Percentiles rank a stretch among this genome's conserved stretches.
These are phyloP conservation scores for Artibeus jamaicensis DNA, from an alignment of 2,797 vertebrate species.

Conservation along the genomic window DNA sequence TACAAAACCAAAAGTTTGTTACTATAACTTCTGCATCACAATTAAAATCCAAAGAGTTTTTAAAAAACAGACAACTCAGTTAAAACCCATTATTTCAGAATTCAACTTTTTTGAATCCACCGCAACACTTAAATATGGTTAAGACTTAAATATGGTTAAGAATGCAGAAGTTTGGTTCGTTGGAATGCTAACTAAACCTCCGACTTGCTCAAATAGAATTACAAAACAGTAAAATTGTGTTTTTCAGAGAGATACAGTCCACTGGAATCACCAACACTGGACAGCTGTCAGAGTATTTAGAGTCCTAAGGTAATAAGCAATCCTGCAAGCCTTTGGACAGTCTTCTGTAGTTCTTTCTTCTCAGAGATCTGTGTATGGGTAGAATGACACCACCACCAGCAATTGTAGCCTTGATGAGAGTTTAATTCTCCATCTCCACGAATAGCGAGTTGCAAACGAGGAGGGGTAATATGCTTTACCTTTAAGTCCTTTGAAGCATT, in stretches of 20 bases:
- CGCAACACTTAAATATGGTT: slow-evolving; percentile 87
- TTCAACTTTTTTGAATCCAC: slow-evolving; percentile 88
- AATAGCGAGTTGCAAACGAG: slow-evolving; percentile 97
- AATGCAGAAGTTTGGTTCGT: slow-evolving; percentile 86
- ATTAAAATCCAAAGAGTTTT: slow-evolving; percentile 81
- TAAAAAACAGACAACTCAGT: slow-evolving; percentile 83
- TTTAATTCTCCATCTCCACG: slow-evolving; percentile 98
- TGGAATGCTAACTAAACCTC: slow-evolving; percentile 82
- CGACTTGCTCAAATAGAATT: slow-evolving; percentile 82
- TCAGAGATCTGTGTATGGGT: slow-evolving; percentile 98
- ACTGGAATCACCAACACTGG: slow-evolving; percentile 84
- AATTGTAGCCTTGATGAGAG: slow-evolving; percentile 96
- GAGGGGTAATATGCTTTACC: slow-evolving; percentile 97
- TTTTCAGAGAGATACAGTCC: slow-evolving; percentile 86
- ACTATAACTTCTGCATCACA: slow-evolving; percentile 80
- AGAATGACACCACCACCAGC: slow-evolving; percentile 99
- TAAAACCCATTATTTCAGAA: slow-evolving; percentile 83
- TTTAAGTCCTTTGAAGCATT: slow-evolving; percentile 99
- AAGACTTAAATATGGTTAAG: slow-evolving; percentile 75
- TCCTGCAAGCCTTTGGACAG: slow-evolving; percentile 87
- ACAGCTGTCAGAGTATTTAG: slow-evolving; percentile 82
- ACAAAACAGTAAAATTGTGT: slow-evolving; percentile 86
- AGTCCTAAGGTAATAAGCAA: slow-evolving; percentile 83
- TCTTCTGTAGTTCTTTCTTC: slow-evolving; percentile 99
- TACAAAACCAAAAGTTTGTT: slow-evolving; percentile 85